phyloP scores from a whole-genome alignment of 2,888 invertebrate species.

The Plagiodera versicolora region DNA sequence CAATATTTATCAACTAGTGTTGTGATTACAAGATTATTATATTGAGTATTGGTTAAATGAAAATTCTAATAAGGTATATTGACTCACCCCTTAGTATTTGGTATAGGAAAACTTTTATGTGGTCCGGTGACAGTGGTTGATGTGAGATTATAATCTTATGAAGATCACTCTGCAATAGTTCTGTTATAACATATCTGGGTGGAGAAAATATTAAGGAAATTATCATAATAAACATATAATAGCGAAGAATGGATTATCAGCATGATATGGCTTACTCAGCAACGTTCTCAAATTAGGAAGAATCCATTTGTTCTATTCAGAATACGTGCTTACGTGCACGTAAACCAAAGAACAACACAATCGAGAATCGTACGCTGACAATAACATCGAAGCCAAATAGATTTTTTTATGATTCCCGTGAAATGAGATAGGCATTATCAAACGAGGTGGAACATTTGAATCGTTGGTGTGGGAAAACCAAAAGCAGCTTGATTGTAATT shows the following conservation, averaged over 20 bases:
- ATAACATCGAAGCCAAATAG: slow-evolving; percentile 2
- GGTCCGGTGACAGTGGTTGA: slow-evolving; percentile 97
- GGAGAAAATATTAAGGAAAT: slow-evolving; percentile 36
- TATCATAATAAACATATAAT: no score
- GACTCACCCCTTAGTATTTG: slow-evolving; percentile 95
- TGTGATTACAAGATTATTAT: no score
- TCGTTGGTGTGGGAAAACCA: slow-evolving; percentile 29
- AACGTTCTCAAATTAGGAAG: background rate
- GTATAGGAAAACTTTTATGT: slow-evolving; percentile 99
- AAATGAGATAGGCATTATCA: slow-evolving; percentile 16
- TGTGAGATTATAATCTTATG: slow-evolving; percentile 99
- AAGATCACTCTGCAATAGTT: slow-evolving; percentile 98
- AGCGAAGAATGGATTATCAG: no score
- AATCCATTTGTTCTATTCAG: background rate
- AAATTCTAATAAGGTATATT: background rate
- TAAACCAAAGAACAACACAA: background rate
- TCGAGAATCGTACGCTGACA: background rate
- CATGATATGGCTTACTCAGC: background rate
- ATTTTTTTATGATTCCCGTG: slow-evolving; percentile 17
- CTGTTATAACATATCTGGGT: slow-evolving; percentile 96
- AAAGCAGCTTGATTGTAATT: slow-evolving; percentile 1
- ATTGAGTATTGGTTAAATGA: no score
- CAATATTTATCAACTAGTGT: no score
- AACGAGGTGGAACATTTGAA: slow-evolving; percentile 8
- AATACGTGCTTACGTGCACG: background rate